Percentiles rank a stretch among this genome's conserved stretches.
phyloP scores from a whole-genome alignment of 2,888 invertebrate genomes.

The Pinctada fucata region DNA sequence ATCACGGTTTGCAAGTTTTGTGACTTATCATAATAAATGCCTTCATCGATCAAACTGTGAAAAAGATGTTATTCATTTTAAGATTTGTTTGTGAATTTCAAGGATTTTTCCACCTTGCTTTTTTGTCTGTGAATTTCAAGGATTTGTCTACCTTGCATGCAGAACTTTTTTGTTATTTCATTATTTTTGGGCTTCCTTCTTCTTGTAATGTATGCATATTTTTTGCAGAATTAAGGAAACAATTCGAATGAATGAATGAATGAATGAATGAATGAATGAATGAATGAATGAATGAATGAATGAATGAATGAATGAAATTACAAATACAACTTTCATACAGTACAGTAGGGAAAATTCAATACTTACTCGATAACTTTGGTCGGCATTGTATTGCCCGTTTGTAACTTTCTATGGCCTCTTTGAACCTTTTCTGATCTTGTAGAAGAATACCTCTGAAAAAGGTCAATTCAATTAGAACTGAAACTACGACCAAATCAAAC shows the following conservation, averaged over 20 bases:
- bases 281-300: not conserved
- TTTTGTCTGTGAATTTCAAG: too few relatives aligned
- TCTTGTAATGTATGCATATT: too few relatives aligned
- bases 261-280: not conserved
- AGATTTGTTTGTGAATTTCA: too few relatives aligned
- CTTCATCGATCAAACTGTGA: too few relatives aligned
- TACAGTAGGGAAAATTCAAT: too few relatives aligned
- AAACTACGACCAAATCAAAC: not conserved
- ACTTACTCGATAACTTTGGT: constrained; percentile 94
- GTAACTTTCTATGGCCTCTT: constrained; percentile 93
- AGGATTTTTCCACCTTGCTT: too few relatives aligned
- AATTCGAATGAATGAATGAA: not conserved
- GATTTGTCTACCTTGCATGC: too few relatives aligned
- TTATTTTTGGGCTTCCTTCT: too few relatives aligned
- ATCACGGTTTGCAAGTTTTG: too few relatives aligned
- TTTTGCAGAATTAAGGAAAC: not conserved
- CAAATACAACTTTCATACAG: not conserved
- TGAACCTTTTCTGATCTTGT: constrained; percentile 91
- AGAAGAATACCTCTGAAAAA: constrained; percentile 91
- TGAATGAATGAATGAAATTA: not conserved
- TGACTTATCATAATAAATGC: too few relatives aligned
- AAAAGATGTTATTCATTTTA: too few relatives aligned
- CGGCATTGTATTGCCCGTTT: constrained; percentile 93
- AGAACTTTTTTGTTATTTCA: too few relatives aligned
- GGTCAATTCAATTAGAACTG: not conserved